These are phyloP conservation scores for Tenthredo livida DNA, from an alignment of 2,888 invertebrate genomes.

Conservation along the genomic window DNA sequence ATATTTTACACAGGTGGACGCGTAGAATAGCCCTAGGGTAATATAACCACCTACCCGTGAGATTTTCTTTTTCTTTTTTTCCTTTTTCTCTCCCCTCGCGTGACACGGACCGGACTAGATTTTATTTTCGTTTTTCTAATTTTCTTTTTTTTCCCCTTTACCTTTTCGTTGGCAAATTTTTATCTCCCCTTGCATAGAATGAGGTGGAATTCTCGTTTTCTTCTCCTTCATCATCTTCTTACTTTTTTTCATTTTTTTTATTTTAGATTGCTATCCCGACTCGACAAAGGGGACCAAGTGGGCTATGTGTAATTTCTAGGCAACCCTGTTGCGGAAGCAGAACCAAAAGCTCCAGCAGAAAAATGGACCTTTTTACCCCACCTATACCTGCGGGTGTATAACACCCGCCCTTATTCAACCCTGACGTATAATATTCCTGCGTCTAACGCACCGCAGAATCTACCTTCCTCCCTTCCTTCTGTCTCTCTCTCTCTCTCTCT, in stretches of 20 bases:
- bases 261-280: not conserved
- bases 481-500: too few relatives aligned
- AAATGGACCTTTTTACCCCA: slow-evolving; percentile 3
- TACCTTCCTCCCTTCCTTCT: too few relatives aligned
- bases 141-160: too few relatives aligned
- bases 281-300: not conserved
- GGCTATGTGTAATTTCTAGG: not conserved
- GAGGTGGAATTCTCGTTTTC: not conserved
- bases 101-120: not conserved
- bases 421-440: slow-evolving; percentile 1
- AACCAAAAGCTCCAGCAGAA: not conserved
- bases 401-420: slow-evolving; percentile 10
- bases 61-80: not conserved
- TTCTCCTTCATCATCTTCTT: not conserved
- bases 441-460: not conserved
- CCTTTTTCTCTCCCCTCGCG: not conserved
- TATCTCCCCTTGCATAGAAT: not conserved
- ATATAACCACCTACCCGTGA: not conserved
- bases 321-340: not conserved
- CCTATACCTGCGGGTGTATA: slow-evolving; percentile 7
- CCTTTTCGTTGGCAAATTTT: not conserved
- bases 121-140: not conserved
- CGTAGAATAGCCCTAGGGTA: not conserved
- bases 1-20: not conserved
- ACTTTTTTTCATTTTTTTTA: not conserved